A percentile compares a stretch with the other conserved stretches of the same genome.
Evolutionary conservation across 2,113 vertebrate genomes (phyloP).

Genomic region (Paramisgurnus dabryanus): DNA sequence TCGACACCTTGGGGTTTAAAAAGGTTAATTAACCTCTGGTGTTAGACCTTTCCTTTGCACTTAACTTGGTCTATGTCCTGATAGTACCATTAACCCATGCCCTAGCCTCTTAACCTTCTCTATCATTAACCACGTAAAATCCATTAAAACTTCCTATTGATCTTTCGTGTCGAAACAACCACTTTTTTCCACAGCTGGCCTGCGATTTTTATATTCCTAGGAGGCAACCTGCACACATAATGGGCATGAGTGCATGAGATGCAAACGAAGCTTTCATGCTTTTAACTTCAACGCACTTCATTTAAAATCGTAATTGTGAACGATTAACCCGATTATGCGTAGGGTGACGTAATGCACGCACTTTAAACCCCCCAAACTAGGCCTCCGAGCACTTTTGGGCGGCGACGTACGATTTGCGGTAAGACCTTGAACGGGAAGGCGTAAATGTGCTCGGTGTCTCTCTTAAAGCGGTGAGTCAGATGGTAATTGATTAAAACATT

Average conservation of each 20-base stretch:
- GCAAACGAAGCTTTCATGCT: constrained; percentile 32
- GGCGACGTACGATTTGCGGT: constrained; percentile 12
- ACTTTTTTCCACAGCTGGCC: constrained; percentile 51
- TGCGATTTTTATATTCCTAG: constrained; percentile 48
- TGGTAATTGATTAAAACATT: constrained; percentile 53
- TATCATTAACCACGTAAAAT: constrained; percentile 86
- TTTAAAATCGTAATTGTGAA: constrained; percentile 25
- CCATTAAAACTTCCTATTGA: constrained; percentile 89
- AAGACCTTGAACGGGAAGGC: neutral
- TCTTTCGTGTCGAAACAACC: constrained; percentile 68
- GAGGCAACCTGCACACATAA: constrained; percentile 35
- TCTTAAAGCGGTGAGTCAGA: constrained; percentile 37
- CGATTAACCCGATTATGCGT: constrained; percentile 23
- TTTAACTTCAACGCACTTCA: constrained; percentile 7
- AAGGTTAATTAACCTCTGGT: constrained; percentile 97
- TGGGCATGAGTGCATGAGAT: constrained; percentile 4
- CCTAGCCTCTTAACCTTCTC: constrained; percentile 87
- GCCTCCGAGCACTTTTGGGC: constrained; percentile 10
- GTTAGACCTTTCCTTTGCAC: constrained; percentile 88
- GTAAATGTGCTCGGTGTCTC: constrained; percentile 27
- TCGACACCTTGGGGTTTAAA: constrained; percentile 80
- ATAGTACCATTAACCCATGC: constrained; percentile 92
- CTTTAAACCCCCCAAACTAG: constrained; percentile 17
- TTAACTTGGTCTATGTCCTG: constrained; percentile 90
- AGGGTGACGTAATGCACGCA: constrained; percentile 5